A percentile compares a stretch with the other conserved stretches of the same genome.
These are phyloP conservation scores for Anniella stebbinsi DNA, from an alignment of 2,797 vertebrate genomes.

Conservation along the genomic window DNA sequence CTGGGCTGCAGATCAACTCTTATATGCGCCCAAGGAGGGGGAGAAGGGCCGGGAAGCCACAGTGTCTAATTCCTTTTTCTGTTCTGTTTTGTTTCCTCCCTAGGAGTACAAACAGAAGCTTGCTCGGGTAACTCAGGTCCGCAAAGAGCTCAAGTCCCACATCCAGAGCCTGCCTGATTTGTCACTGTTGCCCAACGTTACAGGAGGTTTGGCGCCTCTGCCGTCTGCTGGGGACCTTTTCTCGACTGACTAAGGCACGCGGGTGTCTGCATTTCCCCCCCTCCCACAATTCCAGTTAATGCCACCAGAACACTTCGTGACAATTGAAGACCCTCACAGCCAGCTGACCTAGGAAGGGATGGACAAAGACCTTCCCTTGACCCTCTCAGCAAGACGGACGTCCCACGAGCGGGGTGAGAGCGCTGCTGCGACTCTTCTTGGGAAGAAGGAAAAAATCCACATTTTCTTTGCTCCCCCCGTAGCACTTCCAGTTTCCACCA, in stretches of 20 bases:
- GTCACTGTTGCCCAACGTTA: constrained; percentile 95
- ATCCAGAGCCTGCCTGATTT: constrained; percentile 99
- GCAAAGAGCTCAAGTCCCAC: constrained; percentile 98
- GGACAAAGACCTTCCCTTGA: constrained; percentile 56
- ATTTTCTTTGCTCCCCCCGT: constrained; percentile 62
- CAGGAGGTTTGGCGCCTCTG: constrained; percentile 94
- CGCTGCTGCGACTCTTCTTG: constrained; percentile 36
- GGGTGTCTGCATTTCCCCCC: constrained; percentile 1
- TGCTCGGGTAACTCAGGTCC: constrained; percentile 95
- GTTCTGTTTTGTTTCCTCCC: constrained; percentile 49
- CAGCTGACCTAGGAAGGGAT: constrained; percentile 64
- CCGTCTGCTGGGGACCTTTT: constrained; percentile 98
- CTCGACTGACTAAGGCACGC: constrained; percentile 90
- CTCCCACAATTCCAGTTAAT: constrained; percentile 50
- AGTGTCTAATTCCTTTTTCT: constrained; percentile 34
- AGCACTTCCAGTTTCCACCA: constrained; percentile 60
- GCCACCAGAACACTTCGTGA: constrained; percentile 70
- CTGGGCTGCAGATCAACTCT: background rate
- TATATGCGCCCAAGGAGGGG: background rate
- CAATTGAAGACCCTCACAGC: constrained; percentile 63
- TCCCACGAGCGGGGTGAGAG: constrained; percentile 42
- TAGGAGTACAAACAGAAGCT: constrained; percentile 99
- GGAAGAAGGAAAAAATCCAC: constrained; percentile 19
- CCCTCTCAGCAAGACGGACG: constrained; percentile 43
- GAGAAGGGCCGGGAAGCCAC: no score